Evolutionary conservation across 92 coral and sea anemone species (phyloP).

Genomic region (Epizoanthus fatuus): DNA sequence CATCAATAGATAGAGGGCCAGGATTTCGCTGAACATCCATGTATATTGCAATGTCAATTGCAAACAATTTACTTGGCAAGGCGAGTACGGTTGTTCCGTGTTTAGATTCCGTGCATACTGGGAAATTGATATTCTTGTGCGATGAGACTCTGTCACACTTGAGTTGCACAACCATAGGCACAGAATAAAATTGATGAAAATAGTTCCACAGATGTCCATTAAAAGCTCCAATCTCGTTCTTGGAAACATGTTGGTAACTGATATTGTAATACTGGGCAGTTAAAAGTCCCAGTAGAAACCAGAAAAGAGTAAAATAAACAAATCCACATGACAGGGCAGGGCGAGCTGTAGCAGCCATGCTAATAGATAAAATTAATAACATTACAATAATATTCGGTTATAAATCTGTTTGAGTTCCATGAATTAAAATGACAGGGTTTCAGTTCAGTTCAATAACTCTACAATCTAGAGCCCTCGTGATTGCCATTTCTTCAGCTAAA

Average conservation of each 20-base stretch:
- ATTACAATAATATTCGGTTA: too few species aligned
- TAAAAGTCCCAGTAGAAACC: not conserved
- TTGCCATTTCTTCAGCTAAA: too few species aligned
- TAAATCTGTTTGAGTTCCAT: too few species aligned
- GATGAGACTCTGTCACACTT: not conserved
- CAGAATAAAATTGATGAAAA: not conserved
- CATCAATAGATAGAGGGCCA: not conserved
- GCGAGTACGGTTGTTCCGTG: not conserved
- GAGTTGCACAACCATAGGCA: not conserved
- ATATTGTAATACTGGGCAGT: not conserved
- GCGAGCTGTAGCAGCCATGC: too few species aligned
- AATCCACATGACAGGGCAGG: not conserved
- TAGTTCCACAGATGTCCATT: not conserved
- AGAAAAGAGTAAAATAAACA: not conserved
- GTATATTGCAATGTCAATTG: not conserved
- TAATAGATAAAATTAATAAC: too few species aligned
- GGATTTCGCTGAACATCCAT: not conserved
- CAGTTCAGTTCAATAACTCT: too few species aligned
- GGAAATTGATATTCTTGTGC: not conserved
- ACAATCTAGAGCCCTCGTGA: too few species aligned
- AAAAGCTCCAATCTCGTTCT: not conserved
- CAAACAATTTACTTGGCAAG: not conserved
- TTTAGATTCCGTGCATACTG: not conserved
- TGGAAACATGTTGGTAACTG: not conserved
- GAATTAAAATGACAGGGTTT: too few species aligned